Evolutionary conservation across 2,888 invertebrate species (phyloP).

Genomic region (Drosophila eohydei): DNA sequence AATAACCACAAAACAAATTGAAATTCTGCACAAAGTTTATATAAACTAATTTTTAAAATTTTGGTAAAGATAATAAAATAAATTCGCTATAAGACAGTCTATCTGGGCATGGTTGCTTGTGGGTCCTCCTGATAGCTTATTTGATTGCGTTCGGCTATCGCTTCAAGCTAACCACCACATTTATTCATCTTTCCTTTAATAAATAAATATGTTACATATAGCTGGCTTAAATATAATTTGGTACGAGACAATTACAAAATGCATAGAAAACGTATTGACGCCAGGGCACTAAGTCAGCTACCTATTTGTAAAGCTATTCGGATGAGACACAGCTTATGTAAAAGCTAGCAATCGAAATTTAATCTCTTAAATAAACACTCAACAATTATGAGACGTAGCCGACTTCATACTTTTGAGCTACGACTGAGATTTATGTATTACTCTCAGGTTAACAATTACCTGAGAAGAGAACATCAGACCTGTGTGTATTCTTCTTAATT

Average conservation of each 20-base stretch:
- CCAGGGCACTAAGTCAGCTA: too few relatives aligned
- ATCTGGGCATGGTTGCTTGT: background rate
- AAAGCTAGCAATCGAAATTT: background rate
- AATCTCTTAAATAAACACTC: background rate
- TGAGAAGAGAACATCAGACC: background rate
- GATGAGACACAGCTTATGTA: background rate
- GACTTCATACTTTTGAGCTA: background rate
- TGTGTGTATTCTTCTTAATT: background rate
- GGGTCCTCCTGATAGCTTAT: background rate
- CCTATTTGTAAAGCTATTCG: background rate
- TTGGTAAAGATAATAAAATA: background rate
- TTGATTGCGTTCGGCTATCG: background rate
- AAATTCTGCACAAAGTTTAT: background rate
- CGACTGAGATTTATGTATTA: background rate
- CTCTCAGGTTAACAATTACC: background rate
- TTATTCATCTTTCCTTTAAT: background rate
- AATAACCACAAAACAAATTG: background rate
- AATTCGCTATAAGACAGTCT: background rate
- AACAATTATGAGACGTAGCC: background rate
- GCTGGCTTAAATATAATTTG: background rate
- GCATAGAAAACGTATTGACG: constrained; percentile 3
- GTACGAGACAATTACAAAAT: background rate
- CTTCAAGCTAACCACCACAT: background rate
- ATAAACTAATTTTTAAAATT: background rate
- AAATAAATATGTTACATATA: background rate